Evolutionary conservation across 2,888 invertebrate species (phyloP).

Genomic region (Deroplatys truncata): DNA sequence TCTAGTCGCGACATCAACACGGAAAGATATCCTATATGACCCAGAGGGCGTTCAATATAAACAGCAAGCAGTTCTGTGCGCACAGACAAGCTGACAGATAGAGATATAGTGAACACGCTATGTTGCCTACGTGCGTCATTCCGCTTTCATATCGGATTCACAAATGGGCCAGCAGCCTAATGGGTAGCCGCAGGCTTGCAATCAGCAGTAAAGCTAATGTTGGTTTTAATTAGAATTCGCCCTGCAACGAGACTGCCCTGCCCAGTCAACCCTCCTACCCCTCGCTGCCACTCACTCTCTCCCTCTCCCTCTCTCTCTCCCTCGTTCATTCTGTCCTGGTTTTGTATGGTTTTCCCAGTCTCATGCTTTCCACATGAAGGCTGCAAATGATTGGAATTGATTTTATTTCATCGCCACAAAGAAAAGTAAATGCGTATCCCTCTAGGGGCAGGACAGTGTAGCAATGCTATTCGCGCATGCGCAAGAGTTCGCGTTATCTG

Average conservation of each 20-base stretch:
- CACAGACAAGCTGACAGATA: background rate
- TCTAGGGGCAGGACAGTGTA: background rate
- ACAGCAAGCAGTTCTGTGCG: background rate
- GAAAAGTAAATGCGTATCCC: background rate
- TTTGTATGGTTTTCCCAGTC: background rate
- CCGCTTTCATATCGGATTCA: constrained; percentile 17
- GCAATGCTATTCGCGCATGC: background rate
- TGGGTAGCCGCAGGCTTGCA: constrained; percentile 19
- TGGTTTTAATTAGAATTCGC: constrained; percentile 22
- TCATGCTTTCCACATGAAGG: background rate
- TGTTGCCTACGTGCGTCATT: background rate
- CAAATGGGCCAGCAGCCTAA: constrained; percentile 9
- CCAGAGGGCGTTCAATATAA: background rate
- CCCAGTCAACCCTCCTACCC: background rate
- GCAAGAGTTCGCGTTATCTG: background rate
- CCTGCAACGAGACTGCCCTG: background rate
- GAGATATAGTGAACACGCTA: background rate
- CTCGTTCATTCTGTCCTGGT: background rate
- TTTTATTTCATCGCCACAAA: constrained; percentile 10
- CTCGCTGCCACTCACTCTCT: background rate
- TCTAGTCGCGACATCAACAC: background rate
- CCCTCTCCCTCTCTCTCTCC: background rate
- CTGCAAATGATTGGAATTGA: constrained; percentile 18
- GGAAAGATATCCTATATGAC: background rate
- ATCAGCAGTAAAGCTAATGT: constrained; percentile 22